Conservation (phyloP, 2,888 invertebrate genomes). For the Caenorhabditis sp. region DNA sequence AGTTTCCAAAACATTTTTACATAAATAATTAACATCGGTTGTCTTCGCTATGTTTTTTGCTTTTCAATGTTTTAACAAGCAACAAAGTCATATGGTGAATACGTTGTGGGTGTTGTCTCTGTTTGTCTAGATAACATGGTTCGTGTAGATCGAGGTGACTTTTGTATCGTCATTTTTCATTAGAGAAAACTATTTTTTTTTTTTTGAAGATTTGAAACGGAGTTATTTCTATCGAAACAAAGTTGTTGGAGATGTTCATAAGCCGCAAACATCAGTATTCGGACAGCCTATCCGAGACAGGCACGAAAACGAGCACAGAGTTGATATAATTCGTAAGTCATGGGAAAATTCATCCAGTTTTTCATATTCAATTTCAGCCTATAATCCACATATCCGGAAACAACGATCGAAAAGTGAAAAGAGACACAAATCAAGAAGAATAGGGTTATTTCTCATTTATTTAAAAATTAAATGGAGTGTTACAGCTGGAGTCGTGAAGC, state of each 20-base stretch:
- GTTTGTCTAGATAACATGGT: constrained; percentile 2
- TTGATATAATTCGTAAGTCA: constrained; percentile 29
- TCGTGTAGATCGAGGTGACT: constrained; percentile 2
- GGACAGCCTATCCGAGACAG: not conserved
- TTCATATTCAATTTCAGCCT: constrained; percentile 10
- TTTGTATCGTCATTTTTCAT: not conserved
- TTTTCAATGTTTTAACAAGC: not conserved
- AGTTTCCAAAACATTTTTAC: not conserved
- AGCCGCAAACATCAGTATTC: constrained; percentile 14
- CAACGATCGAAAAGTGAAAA: constrained; percentile 5
- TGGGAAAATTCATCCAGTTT: not conserved
- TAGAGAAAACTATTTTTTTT: not conserved
- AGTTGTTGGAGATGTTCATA: constrained; percentile 26
- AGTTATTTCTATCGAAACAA: constrained; percentile 29
- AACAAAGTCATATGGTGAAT: constrained; percentile 19
- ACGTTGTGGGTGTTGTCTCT: constrained; percentile 2
- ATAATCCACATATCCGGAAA: constrained; percentile 31
- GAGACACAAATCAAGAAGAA: constrained; percentile 15
- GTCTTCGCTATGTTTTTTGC: not conserved
- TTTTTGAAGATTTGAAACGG: constrained; percentile 20
- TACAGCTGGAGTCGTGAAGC: constrained; percentile 36
- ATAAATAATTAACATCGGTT: constrained; percentile 7
- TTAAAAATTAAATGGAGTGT: not conserved
- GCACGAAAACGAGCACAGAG: not conserved
- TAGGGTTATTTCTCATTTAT: constrained; percentile 1